Conservation (phyloP, 2,888 invertebrate species). For the Patella caerulea region DNA sequence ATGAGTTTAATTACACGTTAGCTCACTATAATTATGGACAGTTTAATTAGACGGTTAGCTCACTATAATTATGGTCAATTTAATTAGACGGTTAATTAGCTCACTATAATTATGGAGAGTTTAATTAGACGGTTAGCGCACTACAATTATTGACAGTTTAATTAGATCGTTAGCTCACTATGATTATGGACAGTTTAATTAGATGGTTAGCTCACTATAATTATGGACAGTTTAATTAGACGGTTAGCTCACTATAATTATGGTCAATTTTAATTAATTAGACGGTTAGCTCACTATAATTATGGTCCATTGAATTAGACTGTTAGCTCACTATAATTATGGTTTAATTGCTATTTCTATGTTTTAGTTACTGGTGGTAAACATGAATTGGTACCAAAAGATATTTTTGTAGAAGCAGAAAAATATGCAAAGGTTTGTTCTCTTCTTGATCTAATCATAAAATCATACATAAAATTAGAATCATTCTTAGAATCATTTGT, state of each 20-base stretch:
- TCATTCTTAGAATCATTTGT: too few species aligned
- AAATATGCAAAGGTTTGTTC: conserved; percentile 80
- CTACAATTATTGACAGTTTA: too few species aligned
- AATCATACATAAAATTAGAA: too few species aligned
- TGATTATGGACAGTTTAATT: background rate
- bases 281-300: background rate
- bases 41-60: too few species aligned
- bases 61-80: too few species aligned
- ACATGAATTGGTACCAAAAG: conserved; percentile 86
- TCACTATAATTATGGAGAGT: background rate
- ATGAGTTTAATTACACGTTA: too few species aligned
- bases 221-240: too few species aligned
- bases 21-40: background rate
- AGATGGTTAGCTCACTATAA: too few species aligned
- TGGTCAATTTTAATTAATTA: background rate
- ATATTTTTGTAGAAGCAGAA: conserved; percentile 86
- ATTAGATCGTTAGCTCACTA: background rate
- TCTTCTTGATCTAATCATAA: background rate
- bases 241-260: background rate
- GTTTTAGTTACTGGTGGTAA: conserved; percentile 77
- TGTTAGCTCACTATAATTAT: background rate
- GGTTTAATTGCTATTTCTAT: conserved; percentile 16
- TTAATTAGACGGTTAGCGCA: too few species aligned
- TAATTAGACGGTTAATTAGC: too few species aligned
- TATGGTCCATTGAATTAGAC: background rate